Percentiles rank a stretch among this genome's conserved stretches.
phyloP scores from a whole-genome alignment of 2,888 invertebrate genomes.

The Megaustenia siamemsis region DNA sequence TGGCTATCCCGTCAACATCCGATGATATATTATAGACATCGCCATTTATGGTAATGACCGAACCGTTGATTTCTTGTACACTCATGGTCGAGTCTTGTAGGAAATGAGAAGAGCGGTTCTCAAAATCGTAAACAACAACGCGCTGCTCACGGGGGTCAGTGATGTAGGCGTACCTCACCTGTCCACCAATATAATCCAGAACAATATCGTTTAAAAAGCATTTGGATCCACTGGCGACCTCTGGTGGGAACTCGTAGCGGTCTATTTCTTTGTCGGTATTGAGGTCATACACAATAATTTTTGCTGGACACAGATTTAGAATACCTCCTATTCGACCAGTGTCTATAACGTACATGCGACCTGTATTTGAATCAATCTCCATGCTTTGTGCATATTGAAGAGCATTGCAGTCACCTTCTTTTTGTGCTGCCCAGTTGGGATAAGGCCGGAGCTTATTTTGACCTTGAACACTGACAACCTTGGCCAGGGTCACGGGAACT shows the following conservation, averaged over 20 bases:
- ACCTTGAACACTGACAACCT: conserved; percentile 54
- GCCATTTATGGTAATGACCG: conserved; percentile 56
- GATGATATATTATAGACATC: conserved; percentile 52
- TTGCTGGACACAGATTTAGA: conserved; percentile 66
- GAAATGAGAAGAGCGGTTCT: conserved; percentile 59
- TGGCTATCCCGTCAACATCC: conserved; percentile 71
- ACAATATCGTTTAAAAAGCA: conserved; percentile 71
- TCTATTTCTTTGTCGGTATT: conserved; percentile 58
- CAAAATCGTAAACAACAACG: conserved; percentile 66
- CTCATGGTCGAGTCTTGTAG: conserved; percentile 64
- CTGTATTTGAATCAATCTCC: conserved; percentile 70
- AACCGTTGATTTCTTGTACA: conserved; percentile 53
- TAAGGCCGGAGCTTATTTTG: conserved; percentile 62
- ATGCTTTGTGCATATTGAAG: conserved; percentile 72
- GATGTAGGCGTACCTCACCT: conserved; percentile 67
- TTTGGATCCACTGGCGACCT: conserved; percentile 61
- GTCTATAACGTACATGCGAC: conserved; percentile 72
- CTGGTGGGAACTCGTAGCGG: conserved; percentile 63
- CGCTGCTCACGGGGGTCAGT: conserved; percentile 64
- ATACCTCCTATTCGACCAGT: conserved; percentile 59
- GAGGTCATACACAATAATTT: conserved; percentile 68
- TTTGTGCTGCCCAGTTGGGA: conserved; percentile 68
- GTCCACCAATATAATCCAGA: conserved; percentile 66
- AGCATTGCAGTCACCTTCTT: conserved; percentile 66
- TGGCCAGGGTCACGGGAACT: conserved; percentile 56